Base-by-base conservation (phyloP, 2,888 invertebrate genomes). In the Sisyra terminalis region DNA sequence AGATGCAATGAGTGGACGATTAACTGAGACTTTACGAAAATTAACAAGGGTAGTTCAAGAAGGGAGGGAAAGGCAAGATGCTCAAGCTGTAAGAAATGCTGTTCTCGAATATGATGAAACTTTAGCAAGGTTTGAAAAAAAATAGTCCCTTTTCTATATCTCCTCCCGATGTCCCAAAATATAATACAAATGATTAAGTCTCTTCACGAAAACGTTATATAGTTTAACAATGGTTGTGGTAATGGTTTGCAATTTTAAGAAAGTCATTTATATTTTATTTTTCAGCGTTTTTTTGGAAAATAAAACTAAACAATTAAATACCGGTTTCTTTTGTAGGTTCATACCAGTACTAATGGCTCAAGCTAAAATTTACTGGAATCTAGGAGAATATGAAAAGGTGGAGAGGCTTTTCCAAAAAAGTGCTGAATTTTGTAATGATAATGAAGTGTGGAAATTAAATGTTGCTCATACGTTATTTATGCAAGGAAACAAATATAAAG, bases 311-410 rank as follows among this genome's bases (percentile, higher is more conserved):
- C n/a, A n/a, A n/a, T n/a, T n/a, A n/a, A n/a, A 17, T 36, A 15
- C 49, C n/a, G n/a, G n/a, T n/a, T n/a, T n/a, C n/a, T n/a, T n/a
- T n/a, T 46, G 44, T 49, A 77, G 90, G 52, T 97, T 94, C 56
- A 81, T 98, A 46, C 97, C 98, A 0, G 92, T 96, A 1, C 71
- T 97, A n/a, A 97, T 99, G 97, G 92, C 94, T 0, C 92, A 98
- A 62, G 96, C 97, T 1, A 96, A 94, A 70, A 90, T 98, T 49
- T 93, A 90, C 57, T 98, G 98, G 97, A 92, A 97, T 50, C 73
- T 86, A 60, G 90, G 90, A 57, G 92, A 97, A 58, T 98, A 96
- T 55, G 71, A 78, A 2, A 90, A 94, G 57, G 96, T 98, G 2
- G 96, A 97, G 59, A 89, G 92, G 58, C 90, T 96, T 50, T 96